Evolutionary conservation across 2,797 vertebrate species (phyloP).

Genomic region (Brachymystax lenok): DNA sequence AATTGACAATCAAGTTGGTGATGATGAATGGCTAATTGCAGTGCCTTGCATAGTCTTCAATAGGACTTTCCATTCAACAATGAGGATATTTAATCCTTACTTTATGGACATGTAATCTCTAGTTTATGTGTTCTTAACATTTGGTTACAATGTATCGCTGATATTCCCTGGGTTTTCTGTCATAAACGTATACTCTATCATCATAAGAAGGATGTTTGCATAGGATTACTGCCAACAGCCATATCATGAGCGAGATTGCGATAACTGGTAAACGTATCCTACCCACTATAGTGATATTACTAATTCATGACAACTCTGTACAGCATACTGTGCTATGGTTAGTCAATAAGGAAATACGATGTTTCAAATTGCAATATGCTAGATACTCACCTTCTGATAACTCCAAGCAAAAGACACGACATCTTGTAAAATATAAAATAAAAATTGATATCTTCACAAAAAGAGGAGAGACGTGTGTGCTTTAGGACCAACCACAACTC

Average conservation of each 20-base stretch:
- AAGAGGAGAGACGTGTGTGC: not conserved
- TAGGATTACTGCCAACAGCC: not conserved
- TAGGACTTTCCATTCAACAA: too few species aligned
- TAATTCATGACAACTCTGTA: not conserved
- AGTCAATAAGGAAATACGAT: not conserved
- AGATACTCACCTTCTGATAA: slow-evolving; percentile 66
- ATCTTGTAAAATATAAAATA: slow-evolving; percentile 45
- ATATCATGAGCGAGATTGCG: slow-evolving; percentile 1
- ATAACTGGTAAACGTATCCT: not conserved
- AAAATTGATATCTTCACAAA: not conserved
- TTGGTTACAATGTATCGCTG: not conserved
- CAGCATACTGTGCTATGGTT: not conserved
- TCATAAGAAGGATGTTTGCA: slow-evolving; percentile 6
- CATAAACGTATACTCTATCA: not conserved
- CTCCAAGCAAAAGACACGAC: slow-evolving; percentile 69
- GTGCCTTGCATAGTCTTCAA: too few species aligned
- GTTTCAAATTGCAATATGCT: not conserved
- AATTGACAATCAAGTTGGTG: too few species aligned
- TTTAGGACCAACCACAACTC: slow-evolving; percentile 45
- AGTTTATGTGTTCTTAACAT: not conserved
- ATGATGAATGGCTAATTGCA: too few species aligned
- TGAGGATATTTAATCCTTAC: too few species aligned
- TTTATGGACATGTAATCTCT: not conserved
- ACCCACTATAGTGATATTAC: not conserved
- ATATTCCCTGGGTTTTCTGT: not conserved